Conservation (phyloP, 1,140 invertebrate species). For the Sipha flava region DNA sequence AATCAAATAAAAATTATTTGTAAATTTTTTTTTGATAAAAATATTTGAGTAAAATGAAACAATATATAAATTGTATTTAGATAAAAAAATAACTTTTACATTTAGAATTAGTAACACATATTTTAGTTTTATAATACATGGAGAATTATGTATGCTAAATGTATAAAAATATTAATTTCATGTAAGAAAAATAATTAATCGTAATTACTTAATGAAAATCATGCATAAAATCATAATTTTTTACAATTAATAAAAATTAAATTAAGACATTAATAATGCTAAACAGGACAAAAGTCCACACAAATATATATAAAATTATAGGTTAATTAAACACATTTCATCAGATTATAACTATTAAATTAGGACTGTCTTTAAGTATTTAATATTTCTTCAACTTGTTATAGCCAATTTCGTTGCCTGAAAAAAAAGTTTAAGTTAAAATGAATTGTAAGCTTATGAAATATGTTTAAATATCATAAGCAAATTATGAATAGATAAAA, state of each 20-base stretch:
- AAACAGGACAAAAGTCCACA: not conserved
- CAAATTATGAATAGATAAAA: too few relatives aligned
- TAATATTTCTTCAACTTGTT: not conserved
- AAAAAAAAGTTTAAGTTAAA: not conserved
- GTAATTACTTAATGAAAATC: too few relatives aligned
- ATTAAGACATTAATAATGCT: not conserved
- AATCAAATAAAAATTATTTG: too few relatives aligned
- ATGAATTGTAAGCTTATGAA: too few relatives aligned
- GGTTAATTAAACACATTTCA: not conserved
- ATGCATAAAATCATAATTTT: too few relatives aligned
- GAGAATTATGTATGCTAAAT: not conserved
- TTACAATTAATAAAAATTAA: not conserved
- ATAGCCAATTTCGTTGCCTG: slow-evolving; percentile 29
- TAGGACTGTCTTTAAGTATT: not conserved
- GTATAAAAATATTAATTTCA: not conserved
- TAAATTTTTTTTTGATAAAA: too few relatives aligned
- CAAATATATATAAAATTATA: not conserved
- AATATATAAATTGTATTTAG: not conserved
- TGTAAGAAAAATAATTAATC: too few relatives aligned
- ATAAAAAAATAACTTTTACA: not conserved
- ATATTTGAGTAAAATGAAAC: not conserved
- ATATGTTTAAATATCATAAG: not conserved
- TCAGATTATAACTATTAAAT: not conserved
- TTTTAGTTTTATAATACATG: not conserved
- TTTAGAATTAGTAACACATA: not conserved